Base-by-base conservation (phyloP, 2,888 invertebrate genomes). In the Eristalinus sepulchralis region DNA sequence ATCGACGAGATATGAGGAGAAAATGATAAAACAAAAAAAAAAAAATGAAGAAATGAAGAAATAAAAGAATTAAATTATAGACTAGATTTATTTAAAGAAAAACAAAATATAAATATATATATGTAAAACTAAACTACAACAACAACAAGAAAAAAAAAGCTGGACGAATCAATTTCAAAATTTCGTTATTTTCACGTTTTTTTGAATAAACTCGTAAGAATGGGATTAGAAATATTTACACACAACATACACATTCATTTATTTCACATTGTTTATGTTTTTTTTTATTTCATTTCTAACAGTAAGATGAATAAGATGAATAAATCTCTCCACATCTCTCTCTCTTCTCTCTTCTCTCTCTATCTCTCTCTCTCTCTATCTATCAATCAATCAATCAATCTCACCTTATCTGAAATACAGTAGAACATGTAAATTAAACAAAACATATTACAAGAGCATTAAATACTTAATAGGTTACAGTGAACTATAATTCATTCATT, bases 1-100 rank as follows among this genome's bases (percentile, higher is more conserved):
- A 47, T 47, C 47, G 47, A 47, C 47, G 47, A 90, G 88, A 89
- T 88, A 88, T 85, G 83, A 67, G 88, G 88, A 89, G 90, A 89
- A 89, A 85, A 89, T 88, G 89, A 88, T 89, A 89, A 81, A 83
- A 79, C 82, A 87, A 59, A 33, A 72, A 57, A n/a, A 81, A 57
- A 34, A 71, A 62, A 9, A 81, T 4, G 39, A n/a, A n/a, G 79
- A 57, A 34, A 71, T 57, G 9, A 81, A 5, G 39, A n/a, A 47
- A 47, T 47, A n/a, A 47, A 47, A 47, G 39, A 47, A 47, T 47
- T 80, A 67, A 59, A 64, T 36, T 47, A 59, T 66, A 59, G 55
- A 60, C 59, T 66, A 66, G 59, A 67, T 22, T 60, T 59, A 75
- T 59, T 17, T 53, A 66, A 75, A 11, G 17, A 57, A 11, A 10